Base-by-base conservation (phyloP, 2,797 vertebrate genomes). In the Neostethus bicornis region DNA sequence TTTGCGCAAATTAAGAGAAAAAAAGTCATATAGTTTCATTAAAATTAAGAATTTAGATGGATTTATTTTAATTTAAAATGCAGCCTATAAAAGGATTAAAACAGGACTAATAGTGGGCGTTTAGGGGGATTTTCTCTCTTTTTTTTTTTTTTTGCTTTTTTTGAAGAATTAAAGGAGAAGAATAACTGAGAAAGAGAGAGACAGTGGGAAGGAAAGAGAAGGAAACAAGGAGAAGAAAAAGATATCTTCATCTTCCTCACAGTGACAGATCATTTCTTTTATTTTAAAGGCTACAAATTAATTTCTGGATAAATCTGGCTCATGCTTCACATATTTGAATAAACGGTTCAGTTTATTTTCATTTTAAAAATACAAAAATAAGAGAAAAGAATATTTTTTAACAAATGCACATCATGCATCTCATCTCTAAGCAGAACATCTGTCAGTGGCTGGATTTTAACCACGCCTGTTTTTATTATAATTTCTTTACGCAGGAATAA, bases 81-180 rank as follows among this genome's bases (percentile, higher is more conserved):
- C 61, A 77, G 49, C 37, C 42, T 67, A 48, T 10, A 26, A 45
- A 85, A 88, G 74, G 88, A 92, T 93, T 91, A 92, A 91, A 93
- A 90, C 85, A 77, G 85, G 91, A 89, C 88, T 89, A 89, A 89
- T 85, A 86, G 91, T 92, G 91, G 89, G 87, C 79, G 91, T 87
- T n/a, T 83, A 3, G 29, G 85, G 91, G 93, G 74, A 52, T 76
- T 76, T 83, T 85, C 81, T 83, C 85, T 91, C 87, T 90, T 87
- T 87, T 90, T 86, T 86, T 86, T 85, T 88, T 90, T 87, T 89
- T 92, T 91, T 74, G 84, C 85, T 82, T 91, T 90, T 71, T 83
- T 85, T 69, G 58, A 73, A n/a, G n/a, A n/a, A n/a, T 60, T 51
- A 65, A 62, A 57, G 35, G 13, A 37, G 24, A 64, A 44, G 4